Base-by-base conservation (phyloP, 2,888 invertebrate species). In the Himalopsyche kuldschensis region DNA sequence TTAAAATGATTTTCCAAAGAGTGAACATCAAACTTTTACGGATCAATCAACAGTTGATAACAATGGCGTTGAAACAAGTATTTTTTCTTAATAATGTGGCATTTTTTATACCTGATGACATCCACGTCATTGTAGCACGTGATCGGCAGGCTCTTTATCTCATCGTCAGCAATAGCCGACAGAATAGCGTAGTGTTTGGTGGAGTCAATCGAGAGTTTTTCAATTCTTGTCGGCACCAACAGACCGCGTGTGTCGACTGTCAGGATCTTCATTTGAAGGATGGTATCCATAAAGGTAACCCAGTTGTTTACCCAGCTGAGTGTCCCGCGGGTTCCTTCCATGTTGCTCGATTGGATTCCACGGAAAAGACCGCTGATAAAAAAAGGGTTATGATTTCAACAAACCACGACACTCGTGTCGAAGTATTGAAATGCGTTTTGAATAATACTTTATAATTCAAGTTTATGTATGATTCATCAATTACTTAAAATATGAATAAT, bases 261-360 rank as follows among this genome's bases (percentile, higher is more conserved):
- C 32, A 97, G 89, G 78, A 97, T 94, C 87, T 94, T 93, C 87
- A 96, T 94, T 89, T 98, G 98, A 17, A 98, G 91, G 94, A 98
- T 95, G 47, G 96, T 95, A 90, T 98, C 98, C 90, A 98, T 93
- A 89, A 97, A 97, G 3, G 96, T 93, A 8, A 96, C 94, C 97
- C 97, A 98, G 90, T 97, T 96, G 87, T 94, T 94, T 78, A 93
- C 92, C 97, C 97, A 97, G 80, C 92, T 89, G 6, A 94, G 88
- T 30, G 90, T 90, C 0, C 93, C 93, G 1, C 90, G 90, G 3
- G 90, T 91, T 41, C 92, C 93, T 85, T 91, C 90, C 10, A 91
- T 89, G 87, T 92, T 92, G 86, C 93, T 91, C 6, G 91, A 91
- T 4, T 91, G 87, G 1, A 95, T 91, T 6, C 94, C 94, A 78